These are phyloP conservation scores for Drosophila albomicans DNA, from an alignment of 1,140 invertebrate species.

Conservation along the genomic window DNA sequence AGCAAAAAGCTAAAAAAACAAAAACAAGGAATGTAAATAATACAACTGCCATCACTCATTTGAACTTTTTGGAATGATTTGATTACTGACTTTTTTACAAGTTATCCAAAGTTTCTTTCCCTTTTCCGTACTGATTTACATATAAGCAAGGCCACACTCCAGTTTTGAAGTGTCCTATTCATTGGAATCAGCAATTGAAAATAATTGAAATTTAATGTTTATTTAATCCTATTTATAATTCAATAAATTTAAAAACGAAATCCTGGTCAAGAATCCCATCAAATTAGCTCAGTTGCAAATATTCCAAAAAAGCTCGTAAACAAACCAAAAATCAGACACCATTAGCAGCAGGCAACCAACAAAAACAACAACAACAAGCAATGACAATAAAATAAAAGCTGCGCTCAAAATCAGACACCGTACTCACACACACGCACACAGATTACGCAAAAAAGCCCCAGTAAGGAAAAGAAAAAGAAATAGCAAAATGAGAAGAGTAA, in stretches of 20 bases:
- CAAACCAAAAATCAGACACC: conserved; percentile 36
- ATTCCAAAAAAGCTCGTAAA: conserved; percentile 9
- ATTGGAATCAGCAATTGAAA: too few relatives aligned
- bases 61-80: too few relatives aligned
- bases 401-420: conserved; percentile 72
- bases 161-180: too few relatives aligned
- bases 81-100: too few relatives aligned
- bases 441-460: conserved; percentile 47
- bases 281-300: neutral
- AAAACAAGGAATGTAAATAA: too few relatives aligned
- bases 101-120: too few relatives aligned
- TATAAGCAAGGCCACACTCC: too few relatives aligned
- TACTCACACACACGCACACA: conserved; percentile 56
- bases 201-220: neutral
- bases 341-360: conserved; percentile 30
- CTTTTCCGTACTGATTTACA: too few relatives aligned
- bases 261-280: too few relatives aligned
- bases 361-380: conserved; percentile 28
- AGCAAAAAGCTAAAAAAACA: too few relatives aligned
- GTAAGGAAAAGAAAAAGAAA: conserved; percentile 26
- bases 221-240: neutral
- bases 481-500: conserved; percentile 1
- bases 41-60: too few relatives aligned
- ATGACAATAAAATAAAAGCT: conserved; percentile 59
- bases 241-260: neutral